Base-by-base conservation (phyloP, 2,888 invertebrate genomes). In the Drosophila longiperda region DNA sequence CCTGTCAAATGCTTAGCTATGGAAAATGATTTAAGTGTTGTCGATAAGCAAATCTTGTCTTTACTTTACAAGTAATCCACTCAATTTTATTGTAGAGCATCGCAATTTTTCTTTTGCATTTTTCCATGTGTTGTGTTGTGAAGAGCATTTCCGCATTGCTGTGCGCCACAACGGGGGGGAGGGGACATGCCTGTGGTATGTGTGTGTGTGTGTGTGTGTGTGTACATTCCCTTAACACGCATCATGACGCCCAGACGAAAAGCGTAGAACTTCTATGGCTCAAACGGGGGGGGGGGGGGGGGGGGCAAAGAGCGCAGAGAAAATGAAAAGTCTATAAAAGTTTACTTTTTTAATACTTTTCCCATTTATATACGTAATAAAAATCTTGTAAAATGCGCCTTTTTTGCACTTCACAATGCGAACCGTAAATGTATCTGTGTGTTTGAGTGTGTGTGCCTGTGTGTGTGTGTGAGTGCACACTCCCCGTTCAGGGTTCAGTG, bases 321-420 rank as follows among this genome's bases (percentile, higher is more conserved):
- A 58, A 75, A 82, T 78, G 88, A 85, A 73, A 78, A 85, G 86
- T 85, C 83, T 83, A 84, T 84, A 86, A 87, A 88, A 88, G 87
- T 89, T 90, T 82, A 90, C 90, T 91, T 91, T 91, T 89, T 90
- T 90, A 89, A 89, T 89, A 90, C 89, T 89, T 89, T 90, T 80
- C 87, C 62, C 90, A 89, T 89, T 90, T 86, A 86, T 84, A 84
- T 79, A 81, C 77, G 87, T 82, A 89, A 91, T 88, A 90, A 89
- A 89, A 89, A 90, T 87, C 89, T 91, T 91, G 90, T 87, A 90
- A 90, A 91, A 90, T 84, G 90, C 87, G 78, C 81, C 87, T 78
- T 88, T 89, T 83, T 83, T 83, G 82, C 86, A 86, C 89, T 89
- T 77, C 69, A 82, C 84, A 83, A 85, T 85, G 74, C 79, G 75